These are phyloP conservation scores for Pristionchus mayeri DNA, from an alignment of 2,888 invertebrate genomes.

Conservation along the genomic window DNA sequence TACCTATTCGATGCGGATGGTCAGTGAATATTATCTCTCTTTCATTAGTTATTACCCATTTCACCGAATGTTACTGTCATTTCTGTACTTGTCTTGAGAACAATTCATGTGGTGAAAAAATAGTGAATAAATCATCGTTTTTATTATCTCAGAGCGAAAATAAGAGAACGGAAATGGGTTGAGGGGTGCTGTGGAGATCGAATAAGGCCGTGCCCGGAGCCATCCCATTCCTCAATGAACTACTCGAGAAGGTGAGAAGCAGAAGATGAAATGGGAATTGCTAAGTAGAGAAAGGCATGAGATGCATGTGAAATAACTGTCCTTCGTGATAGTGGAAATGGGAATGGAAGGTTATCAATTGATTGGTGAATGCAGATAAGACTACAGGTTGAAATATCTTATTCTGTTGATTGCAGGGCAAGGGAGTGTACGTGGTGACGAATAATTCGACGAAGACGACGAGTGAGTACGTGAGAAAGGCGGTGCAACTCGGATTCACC, in stretches of 20 bases:
- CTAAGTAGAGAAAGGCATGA: no score
- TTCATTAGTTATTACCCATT: neutral
- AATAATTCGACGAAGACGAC: slow-evolving; percentile 91
- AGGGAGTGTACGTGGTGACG: slow-evolving; percentile 89
- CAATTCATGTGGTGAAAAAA: no score
- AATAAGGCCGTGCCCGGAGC: slow-evolving; percentile 68
- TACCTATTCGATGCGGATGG: slow-evolving; percentile 75
- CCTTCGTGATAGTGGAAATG: no score
- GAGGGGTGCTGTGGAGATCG: slow-evolving; percentile 67
- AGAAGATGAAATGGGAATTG: no score
- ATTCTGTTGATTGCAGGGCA: slow-evolving; percentile 80
- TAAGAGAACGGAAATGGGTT: neutral
- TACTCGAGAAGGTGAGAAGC: slow-evolving; percentile 14
- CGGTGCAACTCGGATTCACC: slow-evolving; percentile 61
- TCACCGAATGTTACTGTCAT: no score
- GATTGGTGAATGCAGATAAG: no score
- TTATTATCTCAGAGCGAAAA: neutral
- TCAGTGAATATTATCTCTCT: neutral
- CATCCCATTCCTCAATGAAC: slow-evolving; percentile 61
- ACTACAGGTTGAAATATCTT: no score
- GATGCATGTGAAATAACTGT: no score
- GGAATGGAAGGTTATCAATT: no score
- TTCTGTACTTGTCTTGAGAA: neutral
- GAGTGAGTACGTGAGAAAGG: slow-evolving; percentile 83
- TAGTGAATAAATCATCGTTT: no score